phyloP scores from a whole-genome alignment of 1,140 invertebrate genomes.

The Macrocentrus cingulum region DNA sequence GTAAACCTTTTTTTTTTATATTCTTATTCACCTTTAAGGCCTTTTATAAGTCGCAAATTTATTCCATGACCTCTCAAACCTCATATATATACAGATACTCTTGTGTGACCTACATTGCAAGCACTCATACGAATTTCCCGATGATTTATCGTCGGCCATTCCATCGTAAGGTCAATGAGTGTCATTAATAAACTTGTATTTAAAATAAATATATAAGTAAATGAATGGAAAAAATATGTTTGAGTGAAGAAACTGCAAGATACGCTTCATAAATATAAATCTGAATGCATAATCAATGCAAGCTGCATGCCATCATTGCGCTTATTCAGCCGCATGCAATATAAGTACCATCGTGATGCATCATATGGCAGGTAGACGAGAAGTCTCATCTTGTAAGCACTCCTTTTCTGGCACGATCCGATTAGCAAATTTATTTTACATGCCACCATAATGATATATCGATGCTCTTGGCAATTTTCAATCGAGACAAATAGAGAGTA shows the following conservation, averaged over 20 bases:
- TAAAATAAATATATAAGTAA: no score
- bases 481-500: constrained; percentile 44
- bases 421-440: constrained; percentile 7
- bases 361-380: neutral
- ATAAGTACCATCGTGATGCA: constrained; percentile 1
- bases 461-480: constrained; percentile 18
- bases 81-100: neutral
- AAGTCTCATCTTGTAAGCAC: constrained; percentile 6
- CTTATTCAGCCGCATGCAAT: neutral
- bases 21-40: neutral
- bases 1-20: neutral
- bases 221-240: no score
- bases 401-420: constrained; percentile 4
- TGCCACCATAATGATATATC: neutral
- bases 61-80: constrained; percentile 29
- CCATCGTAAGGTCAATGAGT: no score
- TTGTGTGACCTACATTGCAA: constrained; percentile 16
- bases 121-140: neutral
- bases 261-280: constrained; percentile 53
- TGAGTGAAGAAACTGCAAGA: no score
- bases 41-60: constrained; percentile 31
- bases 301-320: constrained; percentile 34
- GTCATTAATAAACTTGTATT: no score
- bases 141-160: no score
- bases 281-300: constrained; percentile 54